Percentiles rank a stretch among this genome's conserved stretches.
These are phyloP conservation scores for Vultur gryphus DNA, from an alignment of 2,797 vertebrate genomes.

Conservation along the genomic window DNA sequence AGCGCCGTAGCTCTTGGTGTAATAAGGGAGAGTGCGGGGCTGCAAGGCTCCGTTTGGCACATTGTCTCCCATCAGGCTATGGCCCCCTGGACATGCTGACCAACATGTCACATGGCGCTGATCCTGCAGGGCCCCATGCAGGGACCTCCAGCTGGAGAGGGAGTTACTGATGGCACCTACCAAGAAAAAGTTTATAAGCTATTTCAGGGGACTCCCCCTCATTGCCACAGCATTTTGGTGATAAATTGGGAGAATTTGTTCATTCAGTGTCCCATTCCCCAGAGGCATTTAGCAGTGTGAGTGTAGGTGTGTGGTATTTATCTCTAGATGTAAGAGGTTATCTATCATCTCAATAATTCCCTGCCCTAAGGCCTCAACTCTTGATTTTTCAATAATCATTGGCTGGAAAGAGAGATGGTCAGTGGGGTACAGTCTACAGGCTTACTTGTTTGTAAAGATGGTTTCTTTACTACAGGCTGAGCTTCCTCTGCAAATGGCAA, in stretches of 20 bases:
- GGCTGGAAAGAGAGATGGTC: not conserved
- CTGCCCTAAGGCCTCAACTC: not conserved
- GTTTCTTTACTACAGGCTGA: not conserved
- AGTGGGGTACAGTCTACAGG: not conserved
- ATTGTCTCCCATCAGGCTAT: not conserved
- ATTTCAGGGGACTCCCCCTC: not conserved
- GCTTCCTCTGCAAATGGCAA: not conserved
- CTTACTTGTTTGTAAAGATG: not conserved
- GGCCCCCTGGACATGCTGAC: not conserved
- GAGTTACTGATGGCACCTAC: not conserved
- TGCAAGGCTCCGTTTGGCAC: not conserved
- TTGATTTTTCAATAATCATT: not conserved
- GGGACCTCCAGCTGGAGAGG: not conserved
- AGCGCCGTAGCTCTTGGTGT: not conserved
- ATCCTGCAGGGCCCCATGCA: not conserved
- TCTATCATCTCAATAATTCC: not conserved
- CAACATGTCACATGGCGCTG: rapidly evolving
- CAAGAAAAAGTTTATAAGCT: not conserved
- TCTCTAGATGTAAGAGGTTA: not conserved
- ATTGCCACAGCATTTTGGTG: not conserved
- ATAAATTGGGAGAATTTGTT: not conserved
- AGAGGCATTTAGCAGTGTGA: not conserved
- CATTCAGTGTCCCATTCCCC: not conserved
- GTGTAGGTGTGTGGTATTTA: not conserved
- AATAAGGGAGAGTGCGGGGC: not conserved